Base-by-base conservation (phyloP, 2,888 invertebrate genomes). In the Himalopsyche kuldschensis region DNA sequence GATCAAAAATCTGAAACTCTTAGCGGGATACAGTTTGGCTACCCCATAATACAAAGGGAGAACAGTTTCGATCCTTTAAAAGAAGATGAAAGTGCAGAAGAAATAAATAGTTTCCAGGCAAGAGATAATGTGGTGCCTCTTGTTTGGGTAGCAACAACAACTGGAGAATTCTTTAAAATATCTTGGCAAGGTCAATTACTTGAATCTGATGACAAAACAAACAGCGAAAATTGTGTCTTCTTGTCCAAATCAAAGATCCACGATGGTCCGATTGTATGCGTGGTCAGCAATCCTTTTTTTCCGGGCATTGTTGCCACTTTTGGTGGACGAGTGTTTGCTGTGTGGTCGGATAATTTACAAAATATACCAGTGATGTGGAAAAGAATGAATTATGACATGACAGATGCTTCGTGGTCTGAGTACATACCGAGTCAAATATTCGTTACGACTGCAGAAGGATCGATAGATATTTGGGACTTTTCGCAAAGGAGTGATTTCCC, bases 401-500 rank as follows among this genome's bases (percentile, higher is more conserved):
- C 95, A 0, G 92, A 93, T 20, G 94, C 95, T 0, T 90, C 91
- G 48, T 97, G 97, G 97, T 96, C 96, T n/a, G 91, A 93, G n/a
- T 93, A 93, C 75, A 93, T 95, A 79, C 94, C 96, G 0, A 94
- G 94, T 78, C 92, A 95, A 78, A 90, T 97, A 83, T 95, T 94
- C 88, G 89, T 97, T 81, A 92, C 94, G 0, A 94, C 95, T 27
- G 92, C 91, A 31, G 96, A 97, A 90, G 97, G 97, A 3, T 93
- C 92, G 83, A 90, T 96, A 17, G 97, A 97, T 89, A 93, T 94
- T 15, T 97, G 97, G 97, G 95, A 97, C 90, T 90, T 97, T 82
- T 89, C 95, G 83, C 90, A 94, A 78, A 92, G 93, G 88, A 95
- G 94, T 86, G 94, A 96, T 87, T 93, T 93, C 86, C 93, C 96